Evolutionary conservation across 2,888 invertebrate genomes (phyloP).

Genomic region (Leuctra nigra): DNA sequence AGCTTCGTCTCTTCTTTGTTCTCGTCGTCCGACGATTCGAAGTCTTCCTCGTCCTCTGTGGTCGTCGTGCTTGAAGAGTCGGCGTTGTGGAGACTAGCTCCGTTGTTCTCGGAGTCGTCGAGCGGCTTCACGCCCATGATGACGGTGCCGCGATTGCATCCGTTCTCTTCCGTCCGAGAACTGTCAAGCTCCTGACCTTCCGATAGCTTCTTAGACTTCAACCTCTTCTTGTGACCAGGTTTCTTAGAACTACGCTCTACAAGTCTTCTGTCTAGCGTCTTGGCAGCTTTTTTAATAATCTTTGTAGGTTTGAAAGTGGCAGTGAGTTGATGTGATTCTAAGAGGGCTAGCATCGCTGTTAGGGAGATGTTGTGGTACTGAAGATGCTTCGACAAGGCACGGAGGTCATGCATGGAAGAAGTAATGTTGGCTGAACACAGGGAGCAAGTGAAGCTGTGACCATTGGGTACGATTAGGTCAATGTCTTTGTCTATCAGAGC

Average conservation of each 20-base stretch:
- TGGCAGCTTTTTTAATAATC: no score
- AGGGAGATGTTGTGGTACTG: constrained; percentile 26
- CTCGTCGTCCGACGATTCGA: neutral
- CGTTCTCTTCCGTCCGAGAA: neutral
- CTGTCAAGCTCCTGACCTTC: neutral
- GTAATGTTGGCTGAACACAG: constrained; percentile 26
- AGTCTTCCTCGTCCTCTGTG: constrained; percentile 24
- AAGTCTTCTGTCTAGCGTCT: no score
- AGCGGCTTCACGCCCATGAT: neutral
- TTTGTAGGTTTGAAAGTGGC: neutral
- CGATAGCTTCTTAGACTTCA: neutral
- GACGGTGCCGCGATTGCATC: neutral
- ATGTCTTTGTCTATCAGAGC: constrained; percentile 16
- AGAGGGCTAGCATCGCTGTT: constrained; percentile 20
- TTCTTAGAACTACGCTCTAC: neutral
- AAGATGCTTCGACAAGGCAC: constrained; percentile 27
- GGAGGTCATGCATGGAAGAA: constrained; percentile 23
- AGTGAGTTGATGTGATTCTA: constrained; percentile 15
- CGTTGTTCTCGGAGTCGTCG: neutral
- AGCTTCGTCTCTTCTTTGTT: constrained; percentile 8
- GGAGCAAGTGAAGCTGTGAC: constrained; percentile 18
- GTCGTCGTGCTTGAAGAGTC: constrained; percentile 1
- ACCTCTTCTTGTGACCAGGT: neutral
- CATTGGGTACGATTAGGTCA: constrained; percentile 7
- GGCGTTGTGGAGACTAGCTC: neutral